Percentiles rank a stretch among this genome's conserved stretches.
These are phyloP conservation scores for Chloroclystis v-ata DNA, from an alignment of 2,888 invertebrate genomes.

Conservation along the genomic window DNA sequence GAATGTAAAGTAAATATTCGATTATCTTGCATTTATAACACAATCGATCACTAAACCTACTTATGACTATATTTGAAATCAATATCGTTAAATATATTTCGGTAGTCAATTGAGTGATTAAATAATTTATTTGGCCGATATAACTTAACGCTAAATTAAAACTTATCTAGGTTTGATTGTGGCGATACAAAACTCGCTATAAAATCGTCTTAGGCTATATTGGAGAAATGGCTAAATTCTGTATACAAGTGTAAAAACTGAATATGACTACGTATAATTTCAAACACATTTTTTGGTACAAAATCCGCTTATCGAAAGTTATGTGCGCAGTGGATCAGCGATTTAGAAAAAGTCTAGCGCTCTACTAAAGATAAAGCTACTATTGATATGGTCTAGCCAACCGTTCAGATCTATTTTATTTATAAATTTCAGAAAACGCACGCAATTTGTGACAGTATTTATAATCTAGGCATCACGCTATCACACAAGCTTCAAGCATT, in stretches of 20 bases:
- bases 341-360: not conserved
- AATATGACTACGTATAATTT: too few relatives aligned
- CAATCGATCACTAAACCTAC: conserved; percentile 26
- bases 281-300: too few relatives aligned
- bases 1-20: too few relatives aligned
- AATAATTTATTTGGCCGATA: conserved; percentile 53
- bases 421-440: not conserved
- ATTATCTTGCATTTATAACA: conserved; percentile 17
- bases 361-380: not conserved
- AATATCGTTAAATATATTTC: conserved; percentile 52
- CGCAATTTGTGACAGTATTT: too few relatives aligned
- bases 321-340: not conserved
- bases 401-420: not conserved
- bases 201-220: not conserved
- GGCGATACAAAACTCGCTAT: conserved; percentile 14
- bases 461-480: too few relatives aligned
- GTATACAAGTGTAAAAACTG: too few relatives aligned
- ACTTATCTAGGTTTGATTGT: conserved; percentile 20
- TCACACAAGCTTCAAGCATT: too few relatives aligned
- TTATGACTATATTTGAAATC: conserved; percentile 34
- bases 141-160: conserved; percentile 37
- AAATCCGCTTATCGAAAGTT: too few relatives aligned
- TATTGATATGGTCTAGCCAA: not conserved
- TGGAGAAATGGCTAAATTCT: too few relatives aligned
- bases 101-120: conserved; percentile 37